Conservation (phyloP, 2,888 invertebrate genomes). For the Lacanobia wlatinum region DNA sequence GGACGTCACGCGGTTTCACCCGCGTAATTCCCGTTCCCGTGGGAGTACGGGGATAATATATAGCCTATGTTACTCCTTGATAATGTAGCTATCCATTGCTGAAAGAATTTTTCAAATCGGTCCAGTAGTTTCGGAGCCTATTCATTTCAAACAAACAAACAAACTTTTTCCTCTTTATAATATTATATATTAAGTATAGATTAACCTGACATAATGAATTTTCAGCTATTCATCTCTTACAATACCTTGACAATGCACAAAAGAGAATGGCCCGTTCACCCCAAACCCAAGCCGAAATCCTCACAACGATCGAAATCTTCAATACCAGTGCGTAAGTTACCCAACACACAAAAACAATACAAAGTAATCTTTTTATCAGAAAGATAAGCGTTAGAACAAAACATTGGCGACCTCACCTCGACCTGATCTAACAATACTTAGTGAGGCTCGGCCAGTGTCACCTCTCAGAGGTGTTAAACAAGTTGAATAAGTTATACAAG, state of each 20-base stretch:
- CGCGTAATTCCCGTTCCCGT: no score
- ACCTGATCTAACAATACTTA: conserved; percentile 64
- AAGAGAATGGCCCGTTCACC: conserved; percentile 25
- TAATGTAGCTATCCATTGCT: no score
- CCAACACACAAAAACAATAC: conserved; percentile 53
- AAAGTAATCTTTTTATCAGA: conserved; percentile 51
- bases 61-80: no score
- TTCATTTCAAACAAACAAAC: no score
- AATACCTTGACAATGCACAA: neutral
- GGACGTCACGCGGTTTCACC: no score
- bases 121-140: no score
- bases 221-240: neutral
- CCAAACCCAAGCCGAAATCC: conserved; percentile 21
- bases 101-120: no score
- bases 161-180: no score
- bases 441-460: conserved; percentile 49
- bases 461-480: conserved; percentile 43
- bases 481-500: conserved; percentile 63
- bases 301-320: conserved; percentile 45
- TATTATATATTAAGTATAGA: no score
- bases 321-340: conserved; percentile 58
- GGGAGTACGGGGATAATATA: no score
- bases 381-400: conserved; percentile 37
- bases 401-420: conserved; percentile 60
- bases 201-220: neutral